phyloP scores from a whole-genome alignment of 2,888 invertebrate genomes.

The Hyposoter didymator region DNA sequence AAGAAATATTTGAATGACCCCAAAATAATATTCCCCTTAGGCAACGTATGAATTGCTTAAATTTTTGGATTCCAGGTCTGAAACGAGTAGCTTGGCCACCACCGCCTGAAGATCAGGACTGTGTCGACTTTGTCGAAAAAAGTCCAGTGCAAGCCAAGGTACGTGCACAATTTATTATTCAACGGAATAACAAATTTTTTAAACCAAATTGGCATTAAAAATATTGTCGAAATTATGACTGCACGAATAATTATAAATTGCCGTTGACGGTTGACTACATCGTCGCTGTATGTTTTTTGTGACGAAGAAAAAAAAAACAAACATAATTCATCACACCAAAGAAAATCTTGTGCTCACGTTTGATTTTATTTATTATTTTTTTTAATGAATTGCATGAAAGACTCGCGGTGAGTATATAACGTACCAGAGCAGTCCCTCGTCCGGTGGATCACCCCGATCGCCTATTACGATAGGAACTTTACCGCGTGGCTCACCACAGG shows the following conservation, averaged over 20 bases:
- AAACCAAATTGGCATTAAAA: constrained; percentile 4
- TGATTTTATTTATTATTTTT: constrained; percentile 40
- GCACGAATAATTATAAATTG: constrained; percentile 19
- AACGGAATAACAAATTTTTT: not conserved
- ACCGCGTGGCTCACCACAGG: constrained; percentile 70
- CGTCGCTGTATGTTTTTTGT: constrained; percentile 50
- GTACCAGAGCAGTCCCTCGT: constrained; percentile 80
- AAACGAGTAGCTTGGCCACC: constrained; percentile 96
- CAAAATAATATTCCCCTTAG: not conserved
- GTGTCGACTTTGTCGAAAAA: constrained; percentile 86
- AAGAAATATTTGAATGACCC: not conserved
- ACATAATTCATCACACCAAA: not conserved
- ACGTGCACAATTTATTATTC: constrained; percentile 68
- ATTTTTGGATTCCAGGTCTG: constrained; percentile 87
- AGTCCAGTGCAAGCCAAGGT: constrained; percentile 87
- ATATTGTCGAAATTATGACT: not conserved
- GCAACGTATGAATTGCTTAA: constrained; percentile 30
- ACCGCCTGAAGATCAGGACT: constrained; percentile 88
- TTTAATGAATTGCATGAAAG: constrained; percentile 70
- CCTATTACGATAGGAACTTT: constrained; percentile 66
- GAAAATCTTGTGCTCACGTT: not conserved
- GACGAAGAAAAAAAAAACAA: constrained; percentile 2
- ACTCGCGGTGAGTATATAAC: constrained; percentile 81
- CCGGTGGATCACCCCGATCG: constrained; percentile 78
- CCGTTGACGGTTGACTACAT: constrained; percentile 71